These are phyloP conservation scores for Cerceris rybyensis DNA, from an alignment of 2,888 invertebrate genomes.

Conservation along the genomic window DNA sequence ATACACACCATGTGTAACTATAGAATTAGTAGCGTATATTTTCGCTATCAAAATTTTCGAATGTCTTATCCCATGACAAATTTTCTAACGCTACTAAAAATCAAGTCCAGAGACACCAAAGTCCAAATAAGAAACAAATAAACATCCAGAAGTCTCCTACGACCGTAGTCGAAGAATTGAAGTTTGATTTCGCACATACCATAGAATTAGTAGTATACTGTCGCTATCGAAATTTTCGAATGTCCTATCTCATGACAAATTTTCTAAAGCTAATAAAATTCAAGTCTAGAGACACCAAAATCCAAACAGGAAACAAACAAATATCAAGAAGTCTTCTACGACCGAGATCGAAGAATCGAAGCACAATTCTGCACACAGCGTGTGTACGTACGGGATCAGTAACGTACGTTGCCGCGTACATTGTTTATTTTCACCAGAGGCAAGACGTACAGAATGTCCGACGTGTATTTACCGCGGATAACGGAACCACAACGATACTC, in stretches of 20 bases:
- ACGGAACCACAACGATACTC: slow-evolving; percentile 59
- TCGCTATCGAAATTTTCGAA: not conserved
- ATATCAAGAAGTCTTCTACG: not conserved
- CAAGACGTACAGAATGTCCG: slow-evolving; percentile 59
- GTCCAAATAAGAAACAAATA: not conserved
- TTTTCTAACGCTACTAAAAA: no score
- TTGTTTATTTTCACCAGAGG: slow-evolving; percentile 64
- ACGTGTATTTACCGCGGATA: slow-evolving; percentile 64
- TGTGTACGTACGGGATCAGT: slow-evolving; percentile 30
- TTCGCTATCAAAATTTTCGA: not conserved
- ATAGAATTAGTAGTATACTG: slow-evolving; percentile 40
- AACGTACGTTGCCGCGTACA: slow-evolving; percentile 37
- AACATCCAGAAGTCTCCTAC: not conserved
- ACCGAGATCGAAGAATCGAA: not conserved
- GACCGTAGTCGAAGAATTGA: not conserved
- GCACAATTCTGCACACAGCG: not conserved
- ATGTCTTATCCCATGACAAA: no score
- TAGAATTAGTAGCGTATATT: slow-evolving; percentile 43
- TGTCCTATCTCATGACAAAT: no score
- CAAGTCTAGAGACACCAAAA: not conserved
- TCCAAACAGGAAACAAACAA: not conserved
- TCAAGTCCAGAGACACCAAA: not conserved
- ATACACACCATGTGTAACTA: slow-evolving; percentile 5
- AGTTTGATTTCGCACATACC: not conserved
- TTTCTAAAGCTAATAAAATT: no score